phyloP scores from a whole-genome alignment of 2,888 invertebrate species.

The Pharmacophagus antenor region DNA sequence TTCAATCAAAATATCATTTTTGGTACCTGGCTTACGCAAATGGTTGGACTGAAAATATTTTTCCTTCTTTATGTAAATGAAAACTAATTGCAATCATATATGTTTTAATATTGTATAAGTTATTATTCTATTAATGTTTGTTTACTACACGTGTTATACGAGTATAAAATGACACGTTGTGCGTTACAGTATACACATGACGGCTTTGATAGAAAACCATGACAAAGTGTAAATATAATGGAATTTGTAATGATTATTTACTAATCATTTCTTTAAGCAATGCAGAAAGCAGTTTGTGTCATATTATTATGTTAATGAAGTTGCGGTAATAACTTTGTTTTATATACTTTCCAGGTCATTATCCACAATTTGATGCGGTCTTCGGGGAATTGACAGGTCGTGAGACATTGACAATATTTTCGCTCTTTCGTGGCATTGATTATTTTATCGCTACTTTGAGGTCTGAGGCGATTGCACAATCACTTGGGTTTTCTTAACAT shows the following conservation, averaged over 20 bases:
- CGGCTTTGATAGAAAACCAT: background rate
- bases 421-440: slow-evolving; percentile 82
- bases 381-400: slow-evolving; percentile 86
- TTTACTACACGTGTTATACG: too few species aligned
- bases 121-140: too few species aligned
- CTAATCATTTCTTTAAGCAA: background rate
- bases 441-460: slow-evolving; percentile 50
- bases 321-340: background rate
- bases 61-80: too few species aligned
- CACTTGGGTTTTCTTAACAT: slow-evolving; percentile 82
- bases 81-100: too few species aligned
- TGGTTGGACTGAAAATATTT: too few species aligned
- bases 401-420: slow-evolving; percentile 84
- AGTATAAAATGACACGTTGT: too few species aligned
- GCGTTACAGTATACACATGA: background rate
- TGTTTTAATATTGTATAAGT: too few species aligned
- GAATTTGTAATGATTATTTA: background rate
- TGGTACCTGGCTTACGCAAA: too few species aligned
- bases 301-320: background rate
- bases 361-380: slow-evolving; percentile 88
- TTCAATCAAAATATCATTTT: too few species aligned
- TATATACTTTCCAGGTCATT: slow-evolving; percentile 78
- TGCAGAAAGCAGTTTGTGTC: background rate
- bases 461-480: slow-evolving; percentile 68
- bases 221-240: background rate